A percentile compares a stretch with the other conserved stretches of the same genome.
phyloP scores from a whole-genome alignment of 2,888 invertebrate species.

The Callinectes sapidus region DNA sequence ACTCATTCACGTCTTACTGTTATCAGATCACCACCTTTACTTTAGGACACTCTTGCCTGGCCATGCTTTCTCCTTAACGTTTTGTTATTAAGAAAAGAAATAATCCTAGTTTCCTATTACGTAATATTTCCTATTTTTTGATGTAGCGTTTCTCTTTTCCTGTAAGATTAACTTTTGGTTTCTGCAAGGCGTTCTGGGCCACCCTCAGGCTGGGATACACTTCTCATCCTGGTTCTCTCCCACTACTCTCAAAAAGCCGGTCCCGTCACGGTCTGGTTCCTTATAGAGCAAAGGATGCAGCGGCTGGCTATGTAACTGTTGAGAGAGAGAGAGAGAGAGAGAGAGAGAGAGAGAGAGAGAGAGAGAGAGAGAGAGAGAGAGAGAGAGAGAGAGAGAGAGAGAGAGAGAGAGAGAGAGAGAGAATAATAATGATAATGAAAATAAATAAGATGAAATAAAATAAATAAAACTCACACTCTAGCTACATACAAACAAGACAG shows the following conservation, averaged over 20 bases:
- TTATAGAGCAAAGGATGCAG: conserved; percentile 14
- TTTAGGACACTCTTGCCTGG: neutral
- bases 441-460: no score
- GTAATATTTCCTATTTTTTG: neutral
- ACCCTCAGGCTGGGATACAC: neutral
- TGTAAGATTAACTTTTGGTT: neutral
- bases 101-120: neutral
- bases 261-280: conserved; percentile 12
- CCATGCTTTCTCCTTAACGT: neutral
- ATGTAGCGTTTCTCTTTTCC: neutral
- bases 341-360: neutral
- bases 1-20: neutral
- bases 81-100: neutral
- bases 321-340: conserved; percentile 37
- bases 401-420: no score
- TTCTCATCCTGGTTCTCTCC: neutral
- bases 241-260: neutral
- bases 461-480: neutral
- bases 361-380: neutral
- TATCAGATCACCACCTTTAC: neutral
- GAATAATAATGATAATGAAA: no score
- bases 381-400: neutral
- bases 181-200: neutral
- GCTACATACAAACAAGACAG: neutral
- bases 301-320: neutral